These are phyloP conservation scores for Pachyuromys duprasi DNA, from an alignment of 2,797 vertebrate genomes.

Conservation along the genomic window DNA sequence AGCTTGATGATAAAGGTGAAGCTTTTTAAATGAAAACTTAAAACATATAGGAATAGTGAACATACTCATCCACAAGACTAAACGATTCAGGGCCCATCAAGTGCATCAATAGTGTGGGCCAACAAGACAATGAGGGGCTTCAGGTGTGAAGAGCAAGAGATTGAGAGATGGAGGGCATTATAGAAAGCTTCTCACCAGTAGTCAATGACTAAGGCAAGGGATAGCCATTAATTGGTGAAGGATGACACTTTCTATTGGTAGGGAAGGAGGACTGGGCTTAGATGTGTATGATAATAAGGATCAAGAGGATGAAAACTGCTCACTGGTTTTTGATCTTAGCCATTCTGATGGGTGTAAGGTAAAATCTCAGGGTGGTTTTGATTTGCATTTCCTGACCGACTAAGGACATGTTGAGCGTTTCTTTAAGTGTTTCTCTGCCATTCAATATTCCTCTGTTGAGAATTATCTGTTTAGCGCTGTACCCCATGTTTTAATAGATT, in stretches of 20 bases:
- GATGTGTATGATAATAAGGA: neutral
- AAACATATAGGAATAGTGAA: neutral
- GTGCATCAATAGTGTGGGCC: neutral
- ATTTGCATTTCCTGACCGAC: no score
- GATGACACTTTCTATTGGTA: neutral
- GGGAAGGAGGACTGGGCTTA: neutral
- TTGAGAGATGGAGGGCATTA: neutral
- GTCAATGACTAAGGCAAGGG: neutral
- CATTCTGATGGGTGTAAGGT: no score
- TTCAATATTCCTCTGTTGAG: no score
- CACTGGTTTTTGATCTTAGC: no score
- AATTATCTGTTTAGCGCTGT: no score
- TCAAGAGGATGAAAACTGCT: neutral
- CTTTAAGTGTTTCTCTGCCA: no score
- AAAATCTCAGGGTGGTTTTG: no score
- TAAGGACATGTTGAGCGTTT: no score
- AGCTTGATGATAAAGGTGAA: neutral
- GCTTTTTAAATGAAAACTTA: conserved; percentile 6
- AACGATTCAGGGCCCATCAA: neutral
- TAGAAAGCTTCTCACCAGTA: neutral
- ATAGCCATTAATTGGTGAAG: neutral
- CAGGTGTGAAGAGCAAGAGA: neutral
- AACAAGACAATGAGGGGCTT: neutral
- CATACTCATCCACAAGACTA: neutral
- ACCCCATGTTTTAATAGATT: no score